Conservation (phyloP, 2,797 vertebrate species). For the Coracias cyanogaster region DNA sequence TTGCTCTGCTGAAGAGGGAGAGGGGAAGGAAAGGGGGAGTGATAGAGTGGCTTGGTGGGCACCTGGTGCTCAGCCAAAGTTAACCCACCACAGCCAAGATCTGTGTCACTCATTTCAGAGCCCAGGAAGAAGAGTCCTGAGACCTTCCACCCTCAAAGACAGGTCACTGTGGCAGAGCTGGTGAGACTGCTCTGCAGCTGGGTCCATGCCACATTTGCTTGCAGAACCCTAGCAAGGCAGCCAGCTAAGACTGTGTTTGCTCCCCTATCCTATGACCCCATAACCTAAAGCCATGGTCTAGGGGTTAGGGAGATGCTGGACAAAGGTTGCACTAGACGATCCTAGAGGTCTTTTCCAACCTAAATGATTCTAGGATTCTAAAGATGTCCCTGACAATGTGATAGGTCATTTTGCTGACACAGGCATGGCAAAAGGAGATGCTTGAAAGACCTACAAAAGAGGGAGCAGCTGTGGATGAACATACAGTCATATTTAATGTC, state of each 20-base stretch:
- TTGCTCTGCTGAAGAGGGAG: no score
- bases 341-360: no score
- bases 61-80: no score
- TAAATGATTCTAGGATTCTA: no score
- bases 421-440: background rate
- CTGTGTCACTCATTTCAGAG: background rate
- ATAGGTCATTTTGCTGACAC: background rate
- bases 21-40: no score
- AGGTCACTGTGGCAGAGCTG: background rate
- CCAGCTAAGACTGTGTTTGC: background rate
- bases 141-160: background rate
- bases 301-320: no score
- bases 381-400: background rate
- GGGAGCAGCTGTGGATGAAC: conserved; percentile 49
- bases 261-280: fast-evolving
- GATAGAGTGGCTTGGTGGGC: no score
- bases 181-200: background rate
- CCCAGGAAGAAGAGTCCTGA: background rate
- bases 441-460: background rate
- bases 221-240: background rate
- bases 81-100: no score
- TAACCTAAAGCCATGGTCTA: background rate
- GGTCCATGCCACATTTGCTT: background rate
- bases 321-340: no score
- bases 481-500: background rate